A percentile compares a stretch with the other conserved stretches of the same genome.
phyloP scores from a whole-genome alignment of 1,140 invertebrate species.

The Holotrichia oblita region DNA sequence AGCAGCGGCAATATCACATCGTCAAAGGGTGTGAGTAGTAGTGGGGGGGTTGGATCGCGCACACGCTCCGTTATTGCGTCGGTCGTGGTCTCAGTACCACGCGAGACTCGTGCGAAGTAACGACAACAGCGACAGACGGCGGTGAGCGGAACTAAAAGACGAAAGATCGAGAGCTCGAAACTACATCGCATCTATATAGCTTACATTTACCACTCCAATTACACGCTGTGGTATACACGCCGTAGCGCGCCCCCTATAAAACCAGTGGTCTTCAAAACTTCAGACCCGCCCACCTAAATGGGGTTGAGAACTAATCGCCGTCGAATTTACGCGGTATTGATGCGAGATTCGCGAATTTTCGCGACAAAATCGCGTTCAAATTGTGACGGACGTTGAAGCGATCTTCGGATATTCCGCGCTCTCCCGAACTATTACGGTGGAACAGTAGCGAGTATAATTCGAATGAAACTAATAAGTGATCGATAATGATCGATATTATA shows the following conservation, averaged over 20 bases:
- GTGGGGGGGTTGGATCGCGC: constrained; percentile 4
- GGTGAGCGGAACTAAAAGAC: neutral
- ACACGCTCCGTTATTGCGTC: constrained; percentile 30
- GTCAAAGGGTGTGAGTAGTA: constrained; percentile 8
- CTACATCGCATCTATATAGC: neutral
- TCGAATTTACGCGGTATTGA: neutral
- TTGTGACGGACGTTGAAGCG: neutral
- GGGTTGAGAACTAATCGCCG: neutral
- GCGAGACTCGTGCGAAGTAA: constrained; percentile 18
- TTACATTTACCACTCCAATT: neutral
- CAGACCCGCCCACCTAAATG: constrained; percentile 18
- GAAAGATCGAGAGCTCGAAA: neutral
- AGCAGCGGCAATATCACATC: neutral
- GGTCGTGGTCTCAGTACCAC: constrained; percentile 22
- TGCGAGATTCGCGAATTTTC: neutral
- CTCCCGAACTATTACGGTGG: neutral
- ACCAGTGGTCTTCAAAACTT: neutral
- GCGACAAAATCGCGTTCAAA: neutral
- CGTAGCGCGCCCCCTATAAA: neutral
- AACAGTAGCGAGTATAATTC: neutral
- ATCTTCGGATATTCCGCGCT: neutral
- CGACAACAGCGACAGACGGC: neutral
- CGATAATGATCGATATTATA: neutral
- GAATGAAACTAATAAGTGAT: neutral
- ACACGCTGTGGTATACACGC: neutral